Conservation (phyloP, 2,797 vertebrate genomes). For the Notamacropus eugenii region DNA sequence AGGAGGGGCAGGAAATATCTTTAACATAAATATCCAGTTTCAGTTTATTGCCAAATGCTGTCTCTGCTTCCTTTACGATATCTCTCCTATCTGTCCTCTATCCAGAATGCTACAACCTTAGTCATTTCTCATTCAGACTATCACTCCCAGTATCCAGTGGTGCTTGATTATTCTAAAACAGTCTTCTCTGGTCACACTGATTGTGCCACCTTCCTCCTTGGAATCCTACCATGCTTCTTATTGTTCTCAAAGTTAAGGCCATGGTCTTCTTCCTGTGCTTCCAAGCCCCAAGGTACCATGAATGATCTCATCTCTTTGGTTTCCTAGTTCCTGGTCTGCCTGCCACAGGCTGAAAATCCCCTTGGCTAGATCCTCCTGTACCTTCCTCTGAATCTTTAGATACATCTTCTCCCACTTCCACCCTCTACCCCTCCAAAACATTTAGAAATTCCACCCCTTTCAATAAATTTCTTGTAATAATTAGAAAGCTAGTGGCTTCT, state of each 20-base stretch:
- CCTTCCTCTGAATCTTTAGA: background rate
- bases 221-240: background rate
- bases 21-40: background rate
- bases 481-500: background rate
- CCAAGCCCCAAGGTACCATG: background rate
- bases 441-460: background rate
- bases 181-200: background rate
- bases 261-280: background rate
- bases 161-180: background rate
- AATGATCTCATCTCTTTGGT: background rate
- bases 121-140: background rate
- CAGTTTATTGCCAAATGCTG: background rate
- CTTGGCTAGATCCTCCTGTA: background rate
- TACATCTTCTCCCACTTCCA: background rate
- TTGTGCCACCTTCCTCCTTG: background rate
- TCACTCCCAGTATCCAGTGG: background rate
- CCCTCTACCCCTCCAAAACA: background rate
- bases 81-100: background rate
- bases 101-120: background rate
- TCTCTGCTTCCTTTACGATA: background rate
- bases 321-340: background rate
- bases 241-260: background rate
- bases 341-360: background rate
- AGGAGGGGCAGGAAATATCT: background rate
- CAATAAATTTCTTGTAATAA: background rate